These are phyloP conservation scores for Rhagonycha fulva DNA, from an alignment of 2,888 invertebrate species.

Conservation along the genomic window DNA sequence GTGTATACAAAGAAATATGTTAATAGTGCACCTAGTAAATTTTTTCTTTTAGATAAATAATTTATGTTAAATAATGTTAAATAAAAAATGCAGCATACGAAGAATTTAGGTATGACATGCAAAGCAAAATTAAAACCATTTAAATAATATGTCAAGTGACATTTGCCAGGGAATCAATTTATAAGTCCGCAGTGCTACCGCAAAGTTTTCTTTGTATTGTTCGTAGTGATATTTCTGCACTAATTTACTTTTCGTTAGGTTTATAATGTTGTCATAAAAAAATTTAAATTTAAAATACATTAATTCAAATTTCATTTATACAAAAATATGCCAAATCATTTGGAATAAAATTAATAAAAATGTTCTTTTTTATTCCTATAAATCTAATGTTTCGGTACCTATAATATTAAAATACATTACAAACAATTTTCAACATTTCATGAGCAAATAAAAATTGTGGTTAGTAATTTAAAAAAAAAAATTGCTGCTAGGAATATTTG, in stretches of 20 bases:
- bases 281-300: background rate
- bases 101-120: background rate
- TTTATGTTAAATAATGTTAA: background rate
- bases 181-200: conserved; percentile 27
- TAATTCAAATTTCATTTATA: background rate
- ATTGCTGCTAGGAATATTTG: background rate
- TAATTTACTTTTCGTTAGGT: conserved; percentile 1
- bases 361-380: background rate
- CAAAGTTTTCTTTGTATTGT: conserved; percentile 22
- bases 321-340: background rate
- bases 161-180: conserved; percentile 26
- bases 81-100: background rate
- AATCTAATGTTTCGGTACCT: too few relatives aligned
- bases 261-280: background rate
- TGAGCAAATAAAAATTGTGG: background rate
- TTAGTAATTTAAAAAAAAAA: too few relatives aligned
- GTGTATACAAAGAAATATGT: background rate
- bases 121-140: background rate
- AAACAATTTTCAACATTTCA: background rate
- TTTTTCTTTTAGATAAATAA: background rate
- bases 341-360: background rate
- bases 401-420: background rate
- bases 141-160: conserved; percentile 13
- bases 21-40: background rate
- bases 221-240: conserved; percentile 3